These are phyloP conservation scores for Falcunculus frontatus DNA, from an alignment of 2,113 vertebrate genomes.

Conservation along the genomic window DNA sequence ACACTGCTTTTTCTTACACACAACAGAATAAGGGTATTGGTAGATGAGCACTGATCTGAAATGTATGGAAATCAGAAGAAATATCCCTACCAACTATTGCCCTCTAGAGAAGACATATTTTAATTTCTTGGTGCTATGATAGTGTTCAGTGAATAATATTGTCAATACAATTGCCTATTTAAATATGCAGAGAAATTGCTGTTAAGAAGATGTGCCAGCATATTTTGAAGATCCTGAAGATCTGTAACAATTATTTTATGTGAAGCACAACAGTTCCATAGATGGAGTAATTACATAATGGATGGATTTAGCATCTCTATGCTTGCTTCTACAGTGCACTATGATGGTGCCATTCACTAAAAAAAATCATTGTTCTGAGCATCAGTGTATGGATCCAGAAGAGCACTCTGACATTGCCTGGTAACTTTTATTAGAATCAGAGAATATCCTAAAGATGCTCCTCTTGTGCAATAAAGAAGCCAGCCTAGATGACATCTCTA, in stretches of 20 bases:
- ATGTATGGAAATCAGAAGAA: neutral
- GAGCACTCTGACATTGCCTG: neutral
- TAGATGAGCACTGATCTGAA: neutral
- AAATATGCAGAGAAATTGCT: neutral
- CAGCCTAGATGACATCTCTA: neutral
- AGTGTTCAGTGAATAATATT: neutral
- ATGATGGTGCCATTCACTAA: neutral
- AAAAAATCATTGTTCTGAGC: neutral
- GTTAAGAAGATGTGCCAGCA: neutral
- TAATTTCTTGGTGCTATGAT: neutral
- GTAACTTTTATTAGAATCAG: neutral
- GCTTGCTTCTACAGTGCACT: neutral
- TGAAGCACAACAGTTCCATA: neutral
- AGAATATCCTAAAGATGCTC: neutral
- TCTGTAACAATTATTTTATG: neutral
- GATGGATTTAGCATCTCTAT: neutral
- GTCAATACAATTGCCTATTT: neutral
- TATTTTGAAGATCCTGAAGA: neutral
- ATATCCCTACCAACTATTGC: neutral
- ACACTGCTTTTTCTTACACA: neutral
- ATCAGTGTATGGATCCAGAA: neutral
- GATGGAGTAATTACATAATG: neutral
- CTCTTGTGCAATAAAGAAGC: neutral
- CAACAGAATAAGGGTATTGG: neutral
- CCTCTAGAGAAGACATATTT: neutral